Conservation (phyloP, 2,888 invertebrate genomes). For the Drepana falcataria region DNA sequence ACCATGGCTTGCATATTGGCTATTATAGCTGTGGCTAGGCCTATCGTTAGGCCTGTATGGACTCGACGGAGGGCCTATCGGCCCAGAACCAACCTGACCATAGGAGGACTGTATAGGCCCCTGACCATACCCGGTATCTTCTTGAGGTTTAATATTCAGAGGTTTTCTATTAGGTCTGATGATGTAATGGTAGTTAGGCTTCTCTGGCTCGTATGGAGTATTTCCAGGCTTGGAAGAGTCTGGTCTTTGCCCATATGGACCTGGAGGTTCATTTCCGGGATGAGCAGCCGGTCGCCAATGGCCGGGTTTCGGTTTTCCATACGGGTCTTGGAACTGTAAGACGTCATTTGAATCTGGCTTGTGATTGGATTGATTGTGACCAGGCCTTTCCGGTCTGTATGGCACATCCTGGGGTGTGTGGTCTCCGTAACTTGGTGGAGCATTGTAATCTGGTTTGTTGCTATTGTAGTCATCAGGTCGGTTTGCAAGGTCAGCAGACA, state of each 20-base stretch:
- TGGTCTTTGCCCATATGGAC: neutral
- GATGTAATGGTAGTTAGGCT: constrained; percentile 56
- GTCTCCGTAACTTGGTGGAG: constrained; percentile 53
- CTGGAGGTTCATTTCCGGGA: constrained; percentile 8
- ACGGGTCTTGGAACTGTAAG: constrained; percentile 45
- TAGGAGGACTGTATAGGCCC: constrained; percentile 8
- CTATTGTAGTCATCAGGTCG: constrained; percentile 55
- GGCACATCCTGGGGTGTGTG: constrained; percentile 56
- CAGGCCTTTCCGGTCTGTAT: constrained; percentile 35
- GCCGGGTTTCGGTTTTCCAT: constrained; percentile 27
- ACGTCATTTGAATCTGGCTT: constrained; percentile 50
- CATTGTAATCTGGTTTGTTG: constrained; percentile 44
- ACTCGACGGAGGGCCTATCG: constrained; percentile 34
- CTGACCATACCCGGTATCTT: constrained; percentile 22
- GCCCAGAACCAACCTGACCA: constrained; percentile 22
- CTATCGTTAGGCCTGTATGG: constrained; percentile 30
- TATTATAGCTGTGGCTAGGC: constrained; percentile 35
- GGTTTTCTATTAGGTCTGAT: constrained; percentile 58
- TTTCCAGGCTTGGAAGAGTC: constrained; percentile 36
- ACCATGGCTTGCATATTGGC: constrained; percentile 55
- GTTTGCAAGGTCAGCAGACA: constrained; percentile 37
- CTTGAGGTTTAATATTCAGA: constrained; percentile 17
- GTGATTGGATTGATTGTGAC: constrained; percentile 14
- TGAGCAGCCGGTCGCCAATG: constrained; percentile 12
- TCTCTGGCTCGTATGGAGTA: constrained; percentile 39